Base-by-base conservation (phyloP, 2,888 invertebrate species). In the Entomobrya multifasciata region DNA sequence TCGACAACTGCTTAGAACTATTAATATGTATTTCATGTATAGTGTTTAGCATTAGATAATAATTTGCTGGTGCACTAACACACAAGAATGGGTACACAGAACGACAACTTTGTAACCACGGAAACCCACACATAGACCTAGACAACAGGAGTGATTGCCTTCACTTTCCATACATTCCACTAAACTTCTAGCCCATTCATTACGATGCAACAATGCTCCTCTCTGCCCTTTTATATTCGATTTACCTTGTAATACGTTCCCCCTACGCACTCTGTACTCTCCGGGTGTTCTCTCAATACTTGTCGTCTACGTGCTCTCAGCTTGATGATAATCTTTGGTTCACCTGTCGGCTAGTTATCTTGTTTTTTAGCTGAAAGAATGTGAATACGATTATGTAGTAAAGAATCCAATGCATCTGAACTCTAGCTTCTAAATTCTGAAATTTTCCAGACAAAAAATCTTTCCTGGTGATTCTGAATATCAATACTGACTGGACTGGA, bases 81-180 rank as follows among this genome's bases (percentile, higher is more conserved):
- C 17, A 17, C 17, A 65, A 8, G 49, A 15, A 27, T 70, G 17
- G 27, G 27, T 22, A 47, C 4, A 17, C 17, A 70, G 8, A 6
- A 70, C 62, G 60, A 62, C 78, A 78, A 78, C 60, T 62, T 47
- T 47, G 78, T 78, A 78, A 44, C 60, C 78, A 78, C n/a, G 78
- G 78, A 60, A 62, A 78, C 78, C 78, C 60, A 78, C 78, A 62
- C 78, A 78, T 41, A 77, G 36, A 36, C 8, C 30, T 22, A 36
- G 22, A 52, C 13, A 22, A 44, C 22, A 57, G 60, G 78, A 62
- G 62, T 67, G 25, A 41, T 41, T 27, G 72, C 57, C 17, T 65
- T 70, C 70, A 15, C 47, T 70, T 70, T 49, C 65, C 67, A 67
- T 67, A 57, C 17, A 8, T 8, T 55, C 52, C 47, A 47, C 47